Evolutionary conservation across 2,113 vertebrate genomes (phyloP).

Genomic region (Cephalopterus ornatus): DNA sequence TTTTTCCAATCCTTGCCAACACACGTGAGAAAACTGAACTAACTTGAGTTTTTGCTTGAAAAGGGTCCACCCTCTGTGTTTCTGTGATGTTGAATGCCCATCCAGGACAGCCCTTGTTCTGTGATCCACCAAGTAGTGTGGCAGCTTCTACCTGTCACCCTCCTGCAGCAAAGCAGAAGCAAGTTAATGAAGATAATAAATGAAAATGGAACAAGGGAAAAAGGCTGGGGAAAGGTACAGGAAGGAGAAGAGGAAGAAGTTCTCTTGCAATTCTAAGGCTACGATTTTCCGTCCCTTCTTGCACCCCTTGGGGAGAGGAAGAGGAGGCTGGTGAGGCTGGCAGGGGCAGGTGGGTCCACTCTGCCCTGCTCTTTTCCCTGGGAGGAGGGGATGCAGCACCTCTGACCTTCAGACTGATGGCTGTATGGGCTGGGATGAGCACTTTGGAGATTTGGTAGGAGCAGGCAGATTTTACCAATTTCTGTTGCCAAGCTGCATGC

Average conservation of each 20-base stretch:
- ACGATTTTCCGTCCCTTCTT: not conserved
- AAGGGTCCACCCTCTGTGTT: not conserved
- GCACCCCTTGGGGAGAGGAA: not conserved
- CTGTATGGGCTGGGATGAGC: not conserved
- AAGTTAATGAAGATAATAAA: not conserved
- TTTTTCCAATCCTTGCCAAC: not conserved
- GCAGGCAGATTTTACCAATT: not conserved
- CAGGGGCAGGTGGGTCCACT: not conserved
- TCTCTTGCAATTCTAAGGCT: not conserved
- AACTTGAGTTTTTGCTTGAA: not conserved
- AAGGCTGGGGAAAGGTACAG: rapidly evolving
- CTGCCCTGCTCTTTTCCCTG: not conserved
- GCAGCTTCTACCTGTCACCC: not conserved
- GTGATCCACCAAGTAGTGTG: not conserved
- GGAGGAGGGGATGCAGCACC: not conserved
- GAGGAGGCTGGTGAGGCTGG: not conserved
- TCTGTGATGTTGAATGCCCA: too few relatives aligned
- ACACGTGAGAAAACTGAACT: not conserved
- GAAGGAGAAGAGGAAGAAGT: not conserved
- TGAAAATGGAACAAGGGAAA: rapidly evolving
- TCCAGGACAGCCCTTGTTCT: not conserved
- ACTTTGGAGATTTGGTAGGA: not conserved
- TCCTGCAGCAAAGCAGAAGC: not conserved
- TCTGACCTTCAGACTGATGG: not conserved
- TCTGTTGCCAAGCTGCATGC: slow-evolving; percentile 28